Conservation (phyloP, 2,888 invertebrate species). For the Andricus curvator region DNA sequence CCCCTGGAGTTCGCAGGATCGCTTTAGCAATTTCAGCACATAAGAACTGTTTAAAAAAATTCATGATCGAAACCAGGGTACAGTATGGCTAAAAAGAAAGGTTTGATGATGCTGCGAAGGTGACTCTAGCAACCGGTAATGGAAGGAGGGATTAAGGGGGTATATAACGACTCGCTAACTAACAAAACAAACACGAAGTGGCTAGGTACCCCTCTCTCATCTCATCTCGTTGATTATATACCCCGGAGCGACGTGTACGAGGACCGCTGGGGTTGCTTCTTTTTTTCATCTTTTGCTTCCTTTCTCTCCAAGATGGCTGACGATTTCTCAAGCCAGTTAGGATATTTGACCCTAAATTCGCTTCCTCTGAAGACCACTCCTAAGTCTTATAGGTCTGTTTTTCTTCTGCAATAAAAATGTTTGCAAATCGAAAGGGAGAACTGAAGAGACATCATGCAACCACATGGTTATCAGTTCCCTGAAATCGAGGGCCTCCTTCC, state of each 20-base stretch:
- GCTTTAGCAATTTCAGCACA: constrained; percentile 1
- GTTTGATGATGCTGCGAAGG: constrained; percentile 50
- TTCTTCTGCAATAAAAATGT: not conserved
- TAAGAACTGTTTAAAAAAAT: not conserved
- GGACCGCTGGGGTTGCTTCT: constrained; percentile 46
- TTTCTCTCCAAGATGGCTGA: constrained; percentile 40
- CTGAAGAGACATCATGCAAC: constrained; percentile 17
- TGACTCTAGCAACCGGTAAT: constrained; percentile 34
- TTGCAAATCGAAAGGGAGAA: not conserved
- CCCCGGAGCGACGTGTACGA: constrained; percentile 67
- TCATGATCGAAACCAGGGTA: constrained; percentile 48
- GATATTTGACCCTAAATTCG: not conserved
- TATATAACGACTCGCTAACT: constrained; percentile 73
- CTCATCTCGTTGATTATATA: constrained; percentile 75
- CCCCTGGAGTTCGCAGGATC: constrained; percentile 38
- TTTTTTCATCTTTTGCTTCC: constrained; percentile 43
- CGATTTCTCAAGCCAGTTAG: constrained; percentile 29
- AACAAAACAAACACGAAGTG: constrained; percentile 74
- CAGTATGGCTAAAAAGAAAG: constrained; percentile 50
- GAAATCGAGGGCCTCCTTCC: constrained; percentile 4
- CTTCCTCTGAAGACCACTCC: not conserved
- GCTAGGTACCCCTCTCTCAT: constrained; percentile 61
- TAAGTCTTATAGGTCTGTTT: not conserved
- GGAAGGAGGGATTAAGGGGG: constrained; percentile 52
- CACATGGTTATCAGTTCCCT: constrained; percentile 24